A percentile compares a stretch with the other conserved stretches of the same genome.
Evolutionary conservation across 2,797 vertebrate genomes (phyloP).

Genomic region (Vipera latastei): DNA sequence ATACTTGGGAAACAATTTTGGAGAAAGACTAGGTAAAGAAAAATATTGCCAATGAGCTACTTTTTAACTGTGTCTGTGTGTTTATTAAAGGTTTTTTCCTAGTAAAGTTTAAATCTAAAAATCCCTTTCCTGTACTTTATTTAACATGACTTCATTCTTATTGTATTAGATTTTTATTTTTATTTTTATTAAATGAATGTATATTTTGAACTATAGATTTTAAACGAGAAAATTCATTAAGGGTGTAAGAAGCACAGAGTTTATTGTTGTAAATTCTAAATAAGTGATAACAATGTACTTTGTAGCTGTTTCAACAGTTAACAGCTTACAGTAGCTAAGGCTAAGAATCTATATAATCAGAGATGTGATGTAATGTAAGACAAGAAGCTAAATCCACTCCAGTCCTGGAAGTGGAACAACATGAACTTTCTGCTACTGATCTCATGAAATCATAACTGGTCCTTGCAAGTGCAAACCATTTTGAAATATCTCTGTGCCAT

Average conservation of each 20-base stretch:
- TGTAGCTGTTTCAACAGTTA: not conserved
- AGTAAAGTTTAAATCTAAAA: not conserved
- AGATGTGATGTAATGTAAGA: not conserved
- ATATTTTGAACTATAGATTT: not conserved
- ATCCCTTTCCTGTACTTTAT: not conserved
- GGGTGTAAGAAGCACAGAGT: not conserved
- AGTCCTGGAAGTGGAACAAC: not conserved
- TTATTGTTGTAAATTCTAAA: not conserved
- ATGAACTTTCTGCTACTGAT: not conserved
- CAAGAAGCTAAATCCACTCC: not conserved
- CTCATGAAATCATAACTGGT: not conserved
- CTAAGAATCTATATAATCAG: not conserved
- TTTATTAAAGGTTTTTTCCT: not conserved
- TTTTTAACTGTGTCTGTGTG: not conserved
- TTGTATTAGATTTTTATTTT: not conserved
- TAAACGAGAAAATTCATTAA: not conserved
- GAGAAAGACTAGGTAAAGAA: not conserved
- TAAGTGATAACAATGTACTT: not conserved
- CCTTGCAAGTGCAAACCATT: not conserved
- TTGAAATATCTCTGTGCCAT: not conserved
- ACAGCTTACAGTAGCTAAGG: not conserved
- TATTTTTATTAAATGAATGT: not conserved
- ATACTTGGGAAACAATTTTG: conserved; percentile 11
- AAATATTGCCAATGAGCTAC: not conserved
- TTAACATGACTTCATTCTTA: not conserved